phyloP scores from a whole-genome alignment of 2,797 vertebrate species.

The Rhinoraja longicauda region DNA sequence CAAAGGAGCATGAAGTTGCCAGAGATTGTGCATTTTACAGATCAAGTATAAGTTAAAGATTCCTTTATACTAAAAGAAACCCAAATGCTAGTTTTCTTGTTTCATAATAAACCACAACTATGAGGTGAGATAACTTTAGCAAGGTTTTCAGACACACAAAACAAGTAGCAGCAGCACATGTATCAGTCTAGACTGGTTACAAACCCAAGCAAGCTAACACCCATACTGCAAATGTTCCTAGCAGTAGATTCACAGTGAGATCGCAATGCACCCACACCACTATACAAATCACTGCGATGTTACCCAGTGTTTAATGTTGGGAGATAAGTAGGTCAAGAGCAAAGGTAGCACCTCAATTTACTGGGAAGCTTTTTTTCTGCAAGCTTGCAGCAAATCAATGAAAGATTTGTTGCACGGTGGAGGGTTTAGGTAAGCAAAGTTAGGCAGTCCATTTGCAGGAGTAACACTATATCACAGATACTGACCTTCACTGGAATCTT shows the following conservation, averaged over 20 bases:
- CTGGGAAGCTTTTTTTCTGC: neutral
- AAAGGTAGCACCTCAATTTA: neutral
- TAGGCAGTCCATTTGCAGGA: neutral
- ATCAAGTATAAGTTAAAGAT: neutral
- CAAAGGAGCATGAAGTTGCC: neutral
- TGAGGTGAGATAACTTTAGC: neutral
- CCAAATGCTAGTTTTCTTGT: too few relatives aligned
- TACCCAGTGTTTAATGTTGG: neutral
- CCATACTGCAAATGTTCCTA: too few relatives aligned
- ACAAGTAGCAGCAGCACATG: too few relatives aligned
- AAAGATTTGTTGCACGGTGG: neutral
- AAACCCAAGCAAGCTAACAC: too few relatives aligned
- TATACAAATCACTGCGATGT: neutral
- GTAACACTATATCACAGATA: neutral
- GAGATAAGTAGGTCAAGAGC: neutral
- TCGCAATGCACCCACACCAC: neutral
- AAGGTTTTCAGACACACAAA: neutral
- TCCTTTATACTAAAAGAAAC: neutral
- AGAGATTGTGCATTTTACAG: neutral
- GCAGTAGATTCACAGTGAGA: too few relatives aligned
- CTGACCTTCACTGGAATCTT: conserved; percentile 24
- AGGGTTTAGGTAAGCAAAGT: neutral
- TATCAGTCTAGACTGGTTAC: neutral
- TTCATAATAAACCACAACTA: neutral
- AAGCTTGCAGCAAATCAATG: neutral